Base-by-base conservation (phyloP, 2,888 invertebrate species). In the Plusia festucae region DNA sequence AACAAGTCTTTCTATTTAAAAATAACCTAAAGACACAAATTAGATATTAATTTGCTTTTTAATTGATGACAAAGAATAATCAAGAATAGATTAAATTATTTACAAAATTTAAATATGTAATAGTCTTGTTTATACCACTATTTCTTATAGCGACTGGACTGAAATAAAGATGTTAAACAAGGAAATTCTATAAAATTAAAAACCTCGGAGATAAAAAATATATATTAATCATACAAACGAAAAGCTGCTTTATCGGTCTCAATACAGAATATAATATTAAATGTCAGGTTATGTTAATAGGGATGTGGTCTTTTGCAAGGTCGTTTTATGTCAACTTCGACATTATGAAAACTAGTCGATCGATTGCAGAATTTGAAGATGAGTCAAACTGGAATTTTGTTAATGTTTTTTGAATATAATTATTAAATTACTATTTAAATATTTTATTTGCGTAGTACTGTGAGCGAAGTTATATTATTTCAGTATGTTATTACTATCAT, bases 261-360 rank as follows among this genome's bases (percentile, higher is more conserved):
- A 13, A 6, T n/a, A 58, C 73, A 75, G 68, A 69, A 65, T 65
- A 13, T 32, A 77, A 66, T 77, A 66, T 76, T 53, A 62, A 80
- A 72, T 76, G 68, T 71, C 73, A 68, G 68, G 68, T 66, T 76
- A 82, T 83, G 73, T 49, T 79, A 82, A 67, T 75, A 64, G 62
- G 62, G 49, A 73, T 75, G 71, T 78, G 76, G 79, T 82, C 84
- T 87, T 87, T 84, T 72, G 54, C 90, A 90, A 92, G 91, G 90
- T 83, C 84, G 77, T 70, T 79, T 51, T 78, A 82, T 84, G 84
- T 88, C 87, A 91, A 88, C 91, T 91, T 85, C 91, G 90, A 89
- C 90, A 91, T 91, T 91, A 81, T 69, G n/a, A 72, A 81, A 88
- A 86, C 85, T 69, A 70, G 87, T 85, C 70, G 72, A 62, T 62